Evolutionary conservation across 2,113 vertebrate species (phyloP), one percentile per base, ranked within the genome.

Genomic region (Pseudorasbora parva): DNA sequence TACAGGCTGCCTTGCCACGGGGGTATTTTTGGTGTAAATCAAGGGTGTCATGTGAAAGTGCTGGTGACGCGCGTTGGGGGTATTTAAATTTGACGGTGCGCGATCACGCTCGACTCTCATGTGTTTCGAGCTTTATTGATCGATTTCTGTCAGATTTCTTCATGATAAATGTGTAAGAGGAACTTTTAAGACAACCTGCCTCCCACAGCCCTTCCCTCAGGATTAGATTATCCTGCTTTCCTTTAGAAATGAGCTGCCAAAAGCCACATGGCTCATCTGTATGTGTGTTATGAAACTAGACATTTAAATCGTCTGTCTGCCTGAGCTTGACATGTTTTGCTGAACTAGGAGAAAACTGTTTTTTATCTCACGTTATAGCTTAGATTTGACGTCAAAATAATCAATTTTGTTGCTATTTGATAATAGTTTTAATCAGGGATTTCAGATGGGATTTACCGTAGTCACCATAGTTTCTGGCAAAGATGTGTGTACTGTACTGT

Each of bases 231-330:
- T 56, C 1, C 45, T 54, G 21, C 8, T 66, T 51, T 69, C 11
- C 30, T 21, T 56, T 37, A 37, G 47, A 69, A 69, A 30, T 41
- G 64, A 56, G 19, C 64, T 81, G 79, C 62, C 62, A 68, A 69
- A 81, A 71, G 27, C 64, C 79, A 69, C 79, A 81, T 81, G 79
- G 79, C 79, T 81, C 62, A 81, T 69, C 62, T 81, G 45, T n/a
- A 37, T 81, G 78, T 69, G 59, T 47, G 62, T 69, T 54, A 69
- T 81, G 79, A 69, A 69, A 37, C 45, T 19, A 30, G 19, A 37
- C 78, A 14, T 66, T 60, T 78, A 78, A 78, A 78, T 43, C 15
- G 10, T 64, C 25, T 27, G 43, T 43, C 37, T 79, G 57, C 41
- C 47, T 43, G 5, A 19, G 37, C 33, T 45, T 64, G 77, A 79